Base-by-base conservation (phyloP, 2,888 invertebrate species). In the Apotomis betuletana region DNA sequence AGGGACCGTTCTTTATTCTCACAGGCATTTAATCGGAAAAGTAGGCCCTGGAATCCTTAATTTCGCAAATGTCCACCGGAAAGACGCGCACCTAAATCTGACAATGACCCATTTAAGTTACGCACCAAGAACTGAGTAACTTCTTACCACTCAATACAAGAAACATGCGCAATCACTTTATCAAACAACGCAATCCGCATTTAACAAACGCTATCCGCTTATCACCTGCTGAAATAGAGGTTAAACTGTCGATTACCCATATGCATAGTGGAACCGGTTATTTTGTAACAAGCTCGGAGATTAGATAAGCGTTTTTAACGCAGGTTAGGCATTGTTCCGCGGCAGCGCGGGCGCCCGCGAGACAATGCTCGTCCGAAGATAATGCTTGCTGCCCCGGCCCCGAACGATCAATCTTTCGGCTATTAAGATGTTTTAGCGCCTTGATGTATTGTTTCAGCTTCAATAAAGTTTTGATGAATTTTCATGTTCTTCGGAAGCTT, bases 381-480 rank as follows among this genome's bases (percentile, higher is more conserved):
- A 89, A 88, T 87, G 84, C 87, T 83, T 86, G 87, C 85, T 87
- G 83, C 86, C 83, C 84, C 60, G 69, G 73, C 62, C 75, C 74
- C 79, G 80, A 87, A 90, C 90, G 87, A 92, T 92, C 91, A 91
- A 92, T 92, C 92, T 92, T 87, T 84, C 82, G 87, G 84, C 90
- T 90, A 92, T 92, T 91, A 91, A 87, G 88, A 90, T 91, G 91
- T 90, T 91, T 92, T 92, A 91, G 90, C 90, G 89, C 87, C 90
- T 89, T 90, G 90, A 91, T 91, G 91, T 92, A 92, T 92, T 92
- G 92, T 92, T 92, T 91, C 88, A 88, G 90, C 89, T 86, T 91
- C 90, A 91, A 92, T 91, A 90, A 92, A 92, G 91, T 93, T 92
- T 91, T 92, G 92, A 92, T 92, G 90, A 91, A 93, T 91, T 90